Base-by-base conservation (phyloP, 2,113 vertebrate species). In the Ammodytes marinus region DNA sequence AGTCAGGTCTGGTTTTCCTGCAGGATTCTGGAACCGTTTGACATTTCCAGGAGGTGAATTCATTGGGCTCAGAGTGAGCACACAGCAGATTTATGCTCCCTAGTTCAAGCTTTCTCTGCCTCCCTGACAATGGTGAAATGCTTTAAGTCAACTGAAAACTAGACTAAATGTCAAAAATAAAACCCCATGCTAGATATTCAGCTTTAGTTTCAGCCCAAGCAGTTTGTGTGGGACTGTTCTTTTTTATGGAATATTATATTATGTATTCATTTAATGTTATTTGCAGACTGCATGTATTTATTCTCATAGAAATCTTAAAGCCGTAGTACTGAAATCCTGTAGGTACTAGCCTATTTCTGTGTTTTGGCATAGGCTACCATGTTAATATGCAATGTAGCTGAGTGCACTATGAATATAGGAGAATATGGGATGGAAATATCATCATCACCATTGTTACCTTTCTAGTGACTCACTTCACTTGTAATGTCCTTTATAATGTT, bases 101-200 rank as follows among this genome's bases (percentile, higher is more conserved):
- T 58, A 19, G 3, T 17, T 53, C 57, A 58, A 11, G 12, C n/a
- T 42, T 42, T 53, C 5, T 3, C 11, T 10, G 50, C 40, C 54
- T 7, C 49, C 46, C 45, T 50, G 37, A 42, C 49, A 68, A 65
- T 14, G 11, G 14, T 73, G 13, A 84, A 64, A 76, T 67, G 54
- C 11, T 46, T 60, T 8, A 39, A 61, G 50, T 52, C 43, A 77
- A 11, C n/a, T 6, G 4, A 12, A 13, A 63, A 27, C 12, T 14
- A 2, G n/a, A 52, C 5, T 37, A 9, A 9, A 11, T 19, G 10
- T 49, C 27, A 47, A 74, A 57, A n/a, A n/a, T 13, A 53, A 45
- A 4, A 45, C 52, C 11, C 6, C 6, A 68, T 6, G 8, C 57
- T 49, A 9, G 47, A 81, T 39, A 42, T 55, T 52, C 3, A 27